Percentiles rank a stretch among this genome's conserved stretches.
Conservation (phyloP, 2,797 vertebrate genomes). For the Threskiornis aethiopicus region DNA sequence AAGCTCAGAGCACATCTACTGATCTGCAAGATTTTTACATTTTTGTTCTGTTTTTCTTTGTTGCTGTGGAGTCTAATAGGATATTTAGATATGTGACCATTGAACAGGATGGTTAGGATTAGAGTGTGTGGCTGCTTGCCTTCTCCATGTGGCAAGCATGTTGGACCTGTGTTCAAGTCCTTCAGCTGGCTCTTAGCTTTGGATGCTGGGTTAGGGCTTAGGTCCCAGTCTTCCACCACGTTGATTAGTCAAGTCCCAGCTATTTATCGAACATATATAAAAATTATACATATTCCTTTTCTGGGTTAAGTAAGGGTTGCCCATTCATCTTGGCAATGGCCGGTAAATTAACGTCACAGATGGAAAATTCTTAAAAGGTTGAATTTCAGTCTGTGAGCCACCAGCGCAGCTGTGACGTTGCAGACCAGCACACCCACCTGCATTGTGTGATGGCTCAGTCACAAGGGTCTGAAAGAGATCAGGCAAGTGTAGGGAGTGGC, state of each 20-base stretch:
- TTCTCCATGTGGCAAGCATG: not conserved
- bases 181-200: not conserved
- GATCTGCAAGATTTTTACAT: not conserved
- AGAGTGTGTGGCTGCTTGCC: not conserved
- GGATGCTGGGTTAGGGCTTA: not conserved
- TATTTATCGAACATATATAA: not conserved
- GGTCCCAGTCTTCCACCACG: not conserved
- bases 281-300: too few species aligned
- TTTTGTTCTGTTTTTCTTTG: not conserved
- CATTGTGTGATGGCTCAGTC: not conserved
- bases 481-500: fast-evolving
- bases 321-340: too few species aligned
- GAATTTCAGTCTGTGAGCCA: not conserved
- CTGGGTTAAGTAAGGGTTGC: too few species aligned
- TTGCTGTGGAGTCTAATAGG: not conserved
- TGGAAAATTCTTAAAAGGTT: not conserved
- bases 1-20: not conserved
- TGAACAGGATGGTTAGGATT: not conserved
- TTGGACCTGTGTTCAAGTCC: fast-evolving
- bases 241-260: not conserved
- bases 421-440: fast-evolving
- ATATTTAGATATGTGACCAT: not conserved
- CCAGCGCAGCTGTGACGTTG: not conserved
- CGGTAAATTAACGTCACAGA: too few species aligned
- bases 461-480: not conserved